phyloP scores from a whole-genome alignment of 2,888 invertebrate species.

The Thelaira solivaga region DNA sequence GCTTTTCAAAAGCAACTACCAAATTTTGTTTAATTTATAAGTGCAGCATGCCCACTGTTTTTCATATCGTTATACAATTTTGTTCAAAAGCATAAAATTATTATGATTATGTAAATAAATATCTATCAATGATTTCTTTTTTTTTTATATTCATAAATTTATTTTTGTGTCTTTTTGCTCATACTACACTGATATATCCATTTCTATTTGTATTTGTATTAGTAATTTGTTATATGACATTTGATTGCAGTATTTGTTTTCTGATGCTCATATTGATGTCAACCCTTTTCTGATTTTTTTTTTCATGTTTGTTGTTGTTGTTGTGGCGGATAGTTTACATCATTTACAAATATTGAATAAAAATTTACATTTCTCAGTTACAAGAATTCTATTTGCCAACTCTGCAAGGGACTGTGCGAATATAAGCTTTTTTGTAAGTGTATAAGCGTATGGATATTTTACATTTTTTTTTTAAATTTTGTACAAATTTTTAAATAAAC shows the following conservation, averaged over 20 bases:
- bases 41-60: background rate
- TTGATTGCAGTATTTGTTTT: slow-evolving; percentile 31
- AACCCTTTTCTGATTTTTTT: slow-evolving; percentile 17
- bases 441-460: too few species aligned
- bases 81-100: background rate
- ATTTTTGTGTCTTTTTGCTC: background rate
- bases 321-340: slow-evolving; percentile 30
- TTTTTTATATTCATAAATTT: background rate
- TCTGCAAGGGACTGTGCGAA: background rate
- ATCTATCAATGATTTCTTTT: background rate
- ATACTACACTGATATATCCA: background rate
- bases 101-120: slow-evolving; percentile 40
- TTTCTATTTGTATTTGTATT: slow-evolving; percentile 28
- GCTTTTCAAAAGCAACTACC: too few species aligned
- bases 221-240: slow-evolving; percentile 38
- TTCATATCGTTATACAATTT: background rate
- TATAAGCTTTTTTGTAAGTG: too few species aligned
- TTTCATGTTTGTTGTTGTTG: background rate
- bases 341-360: slow-evolving; percentile 23
- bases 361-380: slow-evolving; percentile 15
- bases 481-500: too few species aligned
- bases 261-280: slow-evolving; percentile 37
- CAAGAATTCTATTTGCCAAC: background rate
- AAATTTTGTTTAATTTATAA: too few species aligned
- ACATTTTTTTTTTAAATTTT: too few species aligned